phyloP scores from a whole-genome alignment of 1,140 invertebrate species.

The Drosophila arawakana region DNA sequence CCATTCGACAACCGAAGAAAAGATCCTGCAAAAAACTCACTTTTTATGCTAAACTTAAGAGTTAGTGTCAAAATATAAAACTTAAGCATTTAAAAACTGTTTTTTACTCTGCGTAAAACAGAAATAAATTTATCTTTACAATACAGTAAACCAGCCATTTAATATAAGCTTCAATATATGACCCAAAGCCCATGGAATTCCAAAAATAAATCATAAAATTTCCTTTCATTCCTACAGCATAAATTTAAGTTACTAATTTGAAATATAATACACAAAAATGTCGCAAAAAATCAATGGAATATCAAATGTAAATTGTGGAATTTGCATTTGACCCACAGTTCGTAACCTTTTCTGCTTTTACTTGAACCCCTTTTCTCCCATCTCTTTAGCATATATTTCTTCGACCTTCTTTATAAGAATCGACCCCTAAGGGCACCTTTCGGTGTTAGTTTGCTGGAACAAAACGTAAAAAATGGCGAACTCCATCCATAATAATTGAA shows the following conservation, averaged over 20 bases:
- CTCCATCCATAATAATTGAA: constrained; percentile 56
- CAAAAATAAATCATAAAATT: neutral
- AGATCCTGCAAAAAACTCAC: too few species aligned
- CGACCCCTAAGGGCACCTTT: neutral
- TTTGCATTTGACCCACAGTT: constrained; percentile 12
- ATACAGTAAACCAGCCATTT: too few species aligned
- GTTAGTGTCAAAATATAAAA: too few species aligned
- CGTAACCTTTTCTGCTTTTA: neutral
- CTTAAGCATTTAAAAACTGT: too few species aligned
- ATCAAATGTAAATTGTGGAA: constrained; percentile 20
- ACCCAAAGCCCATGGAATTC: neutral
- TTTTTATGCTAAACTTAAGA: too few species aligned
- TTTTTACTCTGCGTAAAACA: too few species aligned
- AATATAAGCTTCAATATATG: neutral
- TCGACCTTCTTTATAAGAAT: neutral
- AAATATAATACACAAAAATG: constrained; percentile 11
- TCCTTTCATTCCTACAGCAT: neutral
- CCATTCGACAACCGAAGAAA: neutral
- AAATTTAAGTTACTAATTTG: neutral
- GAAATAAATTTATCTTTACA: too few species aligned
- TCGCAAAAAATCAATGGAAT: neutral
- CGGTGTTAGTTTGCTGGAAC: constrained; percentile 1
- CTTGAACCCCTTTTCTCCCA: constrained; percentile 7
- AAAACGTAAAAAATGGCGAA: neutral
- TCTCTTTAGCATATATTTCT: neutral